Base-by-base conservation (phyloP, 2,888 invertebrate genomes). In the Odontothrips loti region DNA sequence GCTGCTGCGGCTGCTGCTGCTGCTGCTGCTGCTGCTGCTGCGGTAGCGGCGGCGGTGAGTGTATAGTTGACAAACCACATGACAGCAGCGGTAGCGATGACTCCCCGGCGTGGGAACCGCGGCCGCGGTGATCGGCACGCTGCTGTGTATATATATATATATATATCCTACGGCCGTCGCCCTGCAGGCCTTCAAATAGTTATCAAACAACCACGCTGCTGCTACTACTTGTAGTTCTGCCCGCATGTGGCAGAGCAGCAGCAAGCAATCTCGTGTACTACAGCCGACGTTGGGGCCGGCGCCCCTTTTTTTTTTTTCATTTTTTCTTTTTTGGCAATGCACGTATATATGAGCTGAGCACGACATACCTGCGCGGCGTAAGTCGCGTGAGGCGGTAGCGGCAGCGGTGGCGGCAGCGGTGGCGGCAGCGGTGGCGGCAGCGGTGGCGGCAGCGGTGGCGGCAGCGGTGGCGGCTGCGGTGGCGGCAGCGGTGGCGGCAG, bases 61-160 rank as follows among this genome's bases (percentile, higher is more conserved):
- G n/a, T n/a, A n/a, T n/a, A n/a, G 68, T 75, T 75, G 68, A 75
- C 68, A 75, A 75, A 75, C 68, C 68, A 75, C 68, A 75, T 27
- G 68, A 75, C 68, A 58, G 51, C 51, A 51, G 34, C 34, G 34
- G 34, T 43, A 6, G 34, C 34, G 34, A 58, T 58, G 58, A 17
- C 17, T 58, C 58, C n/a, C 58, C 58, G n/a, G 0, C 68, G 68
- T 75, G 68, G 68, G 68, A 75, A 75, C 68, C 58, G 15, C 15
- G n/a, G 6, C 58, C 0, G 27, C 23, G 27, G 27, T 4, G 23
- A 23, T 9, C 23, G 23, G 68, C 68, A 58, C 15, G 34, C 34
- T 43, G 34, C 34, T 43, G 3, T 43, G 3, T 43, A 2, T 43
- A 43, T 43, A 43, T 6, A 43, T 6, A 43, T 6, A 43, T 43